A percentile compares a stretch with the other conserved stretches of the same genome.
Evolutionary conservation across 2,888 invertebrate species (phyloP).

Genomic region (Drosophila robusta): DNA sequence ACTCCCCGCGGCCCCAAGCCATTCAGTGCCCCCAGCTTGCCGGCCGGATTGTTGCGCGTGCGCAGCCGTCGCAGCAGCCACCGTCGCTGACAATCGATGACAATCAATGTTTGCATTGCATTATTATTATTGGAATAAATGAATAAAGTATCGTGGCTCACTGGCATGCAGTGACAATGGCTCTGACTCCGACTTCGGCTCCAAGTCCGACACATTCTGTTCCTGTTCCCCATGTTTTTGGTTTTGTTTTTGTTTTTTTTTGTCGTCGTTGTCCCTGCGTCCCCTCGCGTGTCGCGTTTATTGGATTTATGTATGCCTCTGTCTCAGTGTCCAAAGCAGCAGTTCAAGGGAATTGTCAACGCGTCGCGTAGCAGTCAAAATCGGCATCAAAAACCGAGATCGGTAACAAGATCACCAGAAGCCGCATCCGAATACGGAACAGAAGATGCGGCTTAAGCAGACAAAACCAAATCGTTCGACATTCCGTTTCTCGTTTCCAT

Average conservation of each 20-base stretch:
- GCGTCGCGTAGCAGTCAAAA: constrained; percentile 79
- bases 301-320: constrained; percentile 67
- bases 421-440: constrained; percentile 43
- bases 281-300: constrained; percentile 31
- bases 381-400: constrained; percentile 81
- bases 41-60: constrained; percentile 61
- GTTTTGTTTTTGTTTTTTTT: constrained; percentile 1
- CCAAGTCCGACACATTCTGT: constrained; percentile 34
- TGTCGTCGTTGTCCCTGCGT: constrained; percentile 1
- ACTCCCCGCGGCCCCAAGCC: background rate
- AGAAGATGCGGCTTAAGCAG: constrained; percentile 36
- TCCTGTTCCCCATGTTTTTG: constrained; percentile 41
- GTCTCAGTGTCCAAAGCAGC: constrained; percentile 29
- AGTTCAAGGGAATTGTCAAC: constrained; percentile 82
- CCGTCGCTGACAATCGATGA: constrained; percentile 78
- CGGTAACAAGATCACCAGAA: constrained; percentile 82
- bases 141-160: constrained; percentile 80
- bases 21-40: background rate
- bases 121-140: constrained; percentile 84
- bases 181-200: constrained; percentile 54
- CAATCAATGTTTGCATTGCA: constrained; percentile 84
- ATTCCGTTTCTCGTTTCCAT: constrained; percentile 47
- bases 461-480: constrained; percentile 49
- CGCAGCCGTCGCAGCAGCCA: constrained; percentile 55
- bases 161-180: constrained; percentile 82